Base-by-base conservation (phyloP, 2,113 vertebrate species). In the Copsychus sechellarum region DNA sequence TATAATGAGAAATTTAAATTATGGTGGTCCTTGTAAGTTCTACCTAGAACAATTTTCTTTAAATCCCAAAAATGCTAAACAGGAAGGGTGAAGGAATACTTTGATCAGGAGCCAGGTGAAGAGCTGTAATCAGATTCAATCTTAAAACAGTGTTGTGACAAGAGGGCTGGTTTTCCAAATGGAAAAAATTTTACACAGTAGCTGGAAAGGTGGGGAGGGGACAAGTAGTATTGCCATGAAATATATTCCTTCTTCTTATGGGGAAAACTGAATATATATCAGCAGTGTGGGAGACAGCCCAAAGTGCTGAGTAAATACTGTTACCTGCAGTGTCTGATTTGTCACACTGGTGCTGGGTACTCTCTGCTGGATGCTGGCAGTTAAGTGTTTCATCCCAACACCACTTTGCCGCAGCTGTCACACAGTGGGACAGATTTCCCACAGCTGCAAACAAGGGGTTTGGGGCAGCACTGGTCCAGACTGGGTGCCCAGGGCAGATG, bases 351-450 rank as follows among this genome's bases (percentile, higher is more conserved):
- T 26, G 6, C 11, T 62, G 61, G 48, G 5, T 8, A 3, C 57
- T 29, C 58, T 70, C 31, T 42, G 53, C 23, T 38, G 45, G 24
- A 42, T 0, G 1, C 13, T 34, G 16, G 6, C 1, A 1, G 14
- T 45, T 3, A 0, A 43, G 25, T 4, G 62, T 21, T 45, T 15
- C 40, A 38, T 6, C 26, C n/a, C 62, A 38, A 13, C 51, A 18
- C 17, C 78, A 16, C 77, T 20, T 1, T 45, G 50, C 61, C 56
- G 51, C 26, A 21, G 2, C 26, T 20, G 50, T 12, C 61, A 15
- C 50, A 31, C 40, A 15, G 5, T 2, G 5, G 40, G 33, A 12
- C n/a, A 56, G 40, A 33, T 38, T 38, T 21, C 21, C 26, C 28
- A 20, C 40, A 56, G 40, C 77, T 54, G 61, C 77, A 54, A 15